Percentiles rank a stretch among this genome's conserved stretches.
Evolutionary conservation across 2,888 invertebrate genomes (phyloP).

Genomic region (Omphaloscelis lunosa): DNA sequence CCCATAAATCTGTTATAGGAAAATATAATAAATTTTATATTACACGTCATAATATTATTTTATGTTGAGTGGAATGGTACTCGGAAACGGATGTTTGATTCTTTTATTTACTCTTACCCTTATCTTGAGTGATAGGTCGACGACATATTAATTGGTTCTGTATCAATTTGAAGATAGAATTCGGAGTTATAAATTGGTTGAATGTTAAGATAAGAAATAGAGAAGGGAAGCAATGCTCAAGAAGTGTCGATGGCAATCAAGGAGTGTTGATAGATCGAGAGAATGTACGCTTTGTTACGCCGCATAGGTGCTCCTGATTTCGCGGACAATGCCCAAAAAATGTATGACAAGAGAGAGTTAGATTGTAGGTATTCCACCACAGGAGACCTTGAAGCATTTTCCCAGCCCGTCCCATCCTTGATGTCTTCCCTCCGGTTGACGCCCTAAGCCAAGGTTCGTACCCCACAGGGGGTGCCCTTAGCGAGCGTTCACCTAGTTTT

Average conservation of each 20-base stretch:
- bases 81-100: slow-evolving; percentile 77
- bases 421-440: no score
- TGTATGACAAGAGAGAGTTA: no score
- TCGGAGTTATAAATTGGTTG: slow-evolving; percentile 7
- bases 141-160: slow-evolving; percentile 59
- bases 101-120: slow-evolving; percentile 71
- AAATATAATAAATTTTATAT: slow-evolving; percentile 37
- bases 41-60: slow-evolving; percentile 56
- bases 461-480: no score
- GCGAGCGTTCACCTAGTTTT: no score
- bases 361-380: no score
- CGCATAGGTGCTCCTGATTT: no score
- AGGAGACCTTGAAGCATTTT: no score
- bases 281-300: neutral
- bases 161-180: slow-evolving; percentile 22
- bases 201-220: neutral
- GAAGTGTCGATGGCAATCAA: neutral
- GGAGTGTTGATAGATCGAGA: neutral
- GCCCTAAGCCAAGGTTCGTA: no score
- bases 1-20: slow-evolving; percentile 32
- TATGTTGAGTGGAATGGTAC: slow-evolving; percentile 49
- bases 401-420: no score
- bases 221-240: neutral
- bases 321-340: no score
- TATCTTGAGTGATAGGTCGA: slow-evolving; percentile 66